Evolutionary conservation across 1,140 invertebrate species (phyloP), one percentile per base, ranked within the genome.

Genomic region (Rhagoletis zephyria): DNA sequence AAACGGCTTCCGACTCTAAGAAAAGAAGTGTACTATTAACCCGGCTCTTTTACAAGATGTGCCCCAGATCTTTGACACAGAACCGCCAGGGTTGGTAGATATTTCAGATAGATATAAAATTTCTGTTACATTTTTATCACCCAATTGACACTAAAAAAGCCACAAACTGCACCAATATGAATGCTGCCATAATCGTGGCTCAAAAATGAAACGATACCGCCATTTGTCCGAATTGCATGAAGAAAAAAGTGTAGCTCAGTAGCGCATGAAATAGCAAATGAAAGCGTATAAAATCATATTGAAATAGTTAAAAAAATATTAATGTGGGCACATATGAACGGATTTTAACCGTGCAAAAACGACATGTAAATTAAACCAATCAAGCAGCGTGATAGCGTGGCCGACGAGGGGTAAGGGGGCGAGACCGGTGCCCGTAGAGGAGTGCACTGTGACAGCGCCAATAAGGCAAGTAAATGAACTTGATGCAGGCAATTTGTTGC

Each of bases 381-480:
- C 74, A 81, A 81, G 74, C n/a, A 10, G 51, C 67, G 6, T 12
- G 12, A 6, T 60, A 12, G 59, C 12, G 30, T 30, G 30, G 30
- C 30, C 16, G 63, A n/a, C 6, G n/a, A 40, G 48, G 48, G 14
- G 9, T 4, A n/a, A n/a, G 9, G 70, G 48, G 45, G 48, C 14
- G 48, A 4, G 16, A 51, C 51, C 51, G 10, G 51, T 56, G 16
- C 30, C 30, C 16, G 45, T 2, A n/a, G 7, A 7, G 74, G 1
- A 81, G 74, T 30, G 74, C 19, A 59, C 30, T 30, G 74, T 81
- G 74, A 81, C 74, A 81, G 19, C 74, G 74, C 6, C 74, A 81
- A 81, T 81, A 81, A 81, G 74, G 74, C 74, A 81, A 56, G 74
- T 19, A 81, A 81, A 81, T 81, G 74, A 81, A 81, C 74, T 81